Evolutionary conservation across 1,140 invertebrate genomes (phyloP).

Genomic region (Cotesia chilonis): DNA sequence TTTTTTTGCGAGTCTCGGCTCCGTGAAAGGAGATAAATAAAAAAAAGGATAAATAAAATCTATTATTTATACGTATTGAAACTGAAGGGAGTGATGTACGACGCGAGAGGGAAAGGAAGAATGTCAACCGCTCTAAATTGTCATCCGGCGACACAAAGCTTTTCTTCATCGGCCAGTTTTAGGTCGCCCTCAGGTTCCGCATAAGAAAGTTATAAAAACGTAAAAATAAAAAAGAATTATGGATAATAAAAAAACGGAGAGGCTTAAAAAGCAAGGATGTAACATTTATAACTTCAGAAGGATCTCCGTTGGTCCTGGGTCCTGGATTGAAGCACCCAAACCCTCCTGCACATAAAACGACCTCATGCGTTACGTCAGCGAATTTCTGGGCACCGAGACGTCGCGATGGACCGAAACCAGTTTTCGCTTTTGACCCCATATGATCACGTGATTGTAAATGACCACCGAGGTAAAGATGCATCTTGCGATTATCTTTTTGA

Average conservation of each 20-base stretch:
- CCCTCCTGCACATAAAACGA: conserved; percentile 19
- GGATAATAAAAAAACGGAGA: neutral
- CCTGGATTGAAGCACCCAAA: neutral
- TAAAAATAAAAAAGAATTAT: neutral
- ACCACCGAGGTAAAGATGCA: neutral
- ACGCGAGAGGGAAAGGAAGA: conserved; percentile 4
- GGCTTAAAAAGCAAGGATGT: no score
- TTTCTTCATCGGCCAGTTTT: conserved; percentile 2
- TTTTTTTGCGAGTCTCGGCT: no score
- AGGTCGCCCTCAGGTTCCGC: neutral
- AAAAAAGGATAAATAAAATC: no score
- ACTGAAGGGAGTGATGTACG: conserved; percentile 10
- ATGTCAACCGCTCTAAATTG: neutral
- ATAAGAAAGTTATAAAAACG: neutral
- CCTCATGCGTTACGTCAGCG: conserved; percentile 26
- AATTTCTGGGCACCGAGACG: conserved; percentile 19
- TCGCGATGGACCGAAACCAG: conserved; percentile 23
- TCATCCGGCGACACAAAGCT: conserved; percentile 7
- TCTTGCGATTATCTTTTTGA: neutral
- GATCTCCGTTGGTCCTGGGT: neutral
- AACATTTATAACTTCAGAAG: neutral
- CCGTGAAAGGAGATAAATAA: no score
- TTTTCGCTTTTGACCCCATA: conserved; percentile 33
- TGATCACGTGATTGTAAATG: conserved; percentile 21
- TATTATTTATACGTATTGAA: no score